Percentiles rank a stretch among this genome's conserved stretches.
Evolutionary conservation across 2,888 invertebrate species (phyloP).

Genomic region (Eristalis arbustorum): DNA sequence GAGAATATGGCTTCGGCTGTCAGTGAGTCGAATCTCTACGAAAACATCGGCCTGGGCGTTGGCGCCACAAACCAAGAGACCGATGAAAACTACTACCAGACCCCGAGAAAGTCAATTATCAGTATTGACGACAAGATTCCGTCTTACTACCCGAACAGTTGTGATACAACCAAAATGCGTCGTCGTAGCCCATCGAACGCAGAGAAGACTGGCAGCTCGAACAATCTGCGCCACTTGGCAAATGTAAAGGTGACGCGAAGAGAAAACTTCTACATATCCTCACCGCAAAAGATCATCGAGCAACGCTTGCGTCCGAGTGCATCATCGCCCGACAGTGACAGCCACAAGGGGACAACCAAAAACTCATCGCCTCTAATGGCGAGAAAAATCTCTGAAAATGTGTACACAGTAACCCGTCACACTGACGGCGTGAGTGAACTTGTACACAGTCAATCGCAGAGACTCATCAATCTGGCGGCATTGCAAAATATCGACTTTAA

Average conservation of each 20-base stretch:
- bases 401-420: conserved; percentile 78
- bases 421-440: conserved; percentile 46
- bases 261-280: conserved; percentile 79
- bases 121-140: conserved; percentile 80
- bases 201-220: conserved; percentile 64
- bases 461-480: conserved; percentile 76
- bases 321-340: conserved; percentile 19
- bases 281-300: conserved; percentile 78
- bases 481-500: conserved; percentile 78
- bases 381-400: conserved; percentile 78
- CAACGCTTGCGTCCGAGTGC: conserved; percentile 73
- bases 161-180: conserved; percentile 76
- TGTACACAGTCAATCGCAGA: conserved; percentile 65
- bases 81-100: conserved; percentile 76
- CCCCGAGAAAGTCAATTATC: conserved; percentile 77
- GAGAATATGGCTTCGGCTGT: conserved; percentile 74
- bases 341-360: conserved; percentile 69
- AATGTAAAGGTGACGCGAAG: conserved; percentile 74
- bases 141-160: conserved; percentile 80
- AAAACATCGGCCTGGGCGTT: conserved; percentile 76
- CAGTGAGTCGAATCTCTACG: conserved; percentile 74
- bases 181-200: conserved; percentile 73
- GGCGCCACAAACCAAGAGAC: conserved; percentile 40
- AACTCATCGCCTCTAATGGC: conserved; percentile 73
- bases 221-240: conserved; percentile 75